Percentiles rank a stretch among this genome's conserved stretches.
phyloP scores from a whole-genome alignment of 1,140 invertebrate genomes.

The Centruroides sculpturatus region DNA sequence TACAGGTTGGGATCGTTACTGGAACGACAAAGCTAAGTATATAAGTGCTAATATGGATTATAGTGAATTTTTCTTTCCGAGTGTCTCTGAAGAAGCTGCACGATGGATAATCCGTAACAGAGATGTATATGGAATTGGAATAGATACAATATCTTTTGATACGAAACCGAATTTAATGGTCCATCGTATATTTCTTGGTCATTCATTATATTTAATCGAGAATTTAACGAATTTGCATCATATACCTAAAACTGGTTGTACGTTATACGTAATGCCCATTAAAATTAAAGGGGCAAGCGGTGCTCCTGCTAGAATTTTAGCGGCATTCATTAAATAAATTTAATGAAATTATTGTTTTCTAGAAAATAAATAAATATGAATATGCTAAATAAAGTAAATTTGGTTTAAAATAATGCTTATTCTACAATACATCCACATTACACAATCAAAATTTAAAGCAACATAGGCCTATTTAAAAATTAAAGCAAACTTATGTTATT shows the following conservation, averaged over 20 bases:
- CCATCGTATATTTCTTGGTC: slow-evolving; percentile 6
- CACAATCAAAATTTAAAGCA: too few relatives aligned
- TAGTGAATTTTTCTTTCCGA: slow-evolving; percentile 24
- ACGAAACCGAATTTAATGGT: slow-evolving; percentile 6
- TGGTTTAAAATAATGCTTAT: too few relatives aligned
- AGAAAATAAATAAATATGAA: too few relatives aligned
- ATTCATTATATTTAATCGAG: slow-evolving; percentile 16
- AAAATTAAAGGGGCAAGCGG: slow-evolving; percentile 20
- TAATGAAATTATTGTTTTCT: too few relatives aligned
- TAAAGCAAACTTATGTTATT: too few relatives aligned
- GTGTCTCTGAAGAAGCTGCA: slow-evolving; percentile 38
- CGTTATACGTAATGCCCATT: slow-evolving; percentile 17
- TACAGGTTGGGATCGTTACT: too few relatives aligned
- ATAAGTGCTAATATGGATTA: too few relatives aligned
- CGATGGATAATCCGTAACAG: slow-evolving; percentile 39
- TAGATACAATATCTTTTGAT: slow-evolving; percentile 43
- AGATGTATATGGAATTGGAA: slow-evolving; percentile 43
- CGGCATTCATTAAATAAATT: background rate
- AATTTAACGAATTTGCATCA: slow-evolving; percentile 18
- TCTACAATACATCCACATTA: too few relatives aligned
- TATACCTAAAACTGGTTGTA: slow-evolving; percentile 13
- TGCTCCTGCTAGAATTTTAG: slow-evolving; percentile 16
- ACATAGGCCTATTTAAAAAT: too few relatives aligned
- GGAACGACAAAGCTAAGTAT: too few relatives aligned
- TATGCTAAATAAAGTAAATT: too few relatives aligned